Evolutionary conservation across 1,140 invertebrate genomes (phyloP), one percentile per base, ranked within the genome.

Genomic region (Laupala kohalensis): DNA sequence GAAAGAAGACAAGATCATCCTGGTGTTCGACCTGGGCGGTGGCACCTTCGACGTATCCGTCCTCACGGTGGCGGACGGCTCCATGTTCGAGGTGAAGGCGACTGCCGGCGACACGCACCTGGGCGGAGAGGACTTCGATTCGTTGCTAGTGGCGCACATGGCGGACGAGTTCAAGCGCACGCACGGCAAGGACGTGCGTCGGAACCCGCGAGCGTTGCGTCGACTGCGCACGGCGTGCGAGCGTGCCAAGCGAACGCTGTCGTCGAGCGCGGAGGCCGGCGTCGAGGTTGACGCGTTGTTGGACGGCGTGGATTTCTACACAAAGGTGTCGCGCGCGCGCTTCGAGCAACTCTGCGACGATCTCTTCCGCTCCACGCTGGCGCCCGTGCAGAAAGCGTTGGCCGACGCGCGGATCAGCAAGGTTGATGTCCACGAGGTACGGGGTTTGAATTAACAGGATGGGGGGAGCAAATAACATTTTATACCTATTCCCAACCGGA

Each of bases 31-130:
- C 78, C 81, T 91, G 29, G 90, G 90, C 6, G 89, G 89, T 65
- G 89, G 89, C 24, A 90, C 89, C 64, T 91, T 91, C 73, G 94
- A 96, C 81, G 93, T 96, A 0, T 96, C 93, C 23, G 88, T 96
- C 64, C 80, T 96, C 1, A 87, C 89, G 67, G 95, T 96, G 78
- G 90, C 91, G 73, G 92, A 95, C 80, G 94, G 93, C 6, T 89
- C 89, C 0, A 78, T 90, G 25, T 91, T 90, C 75, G 87, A 94
- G 83, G 91, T 94, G 0, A 88, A 87, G 79, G 85, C 92, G 0
- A 94, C 92, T 6, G 89, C 91, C 0, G 89, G 90, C 0, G 89
- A 91, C 75, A 91, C 89, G 0, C 87, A 90, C 77, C 79, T 91
- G 73, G 89, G 89, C 73, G 89, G 89, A 25, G 87, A 89, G 77